These are phyloP conservation scores for Trachelus stipa DNA, from an alignment of 2,888 invertebrate genomes.

Conservation along the genomic window DNA sequence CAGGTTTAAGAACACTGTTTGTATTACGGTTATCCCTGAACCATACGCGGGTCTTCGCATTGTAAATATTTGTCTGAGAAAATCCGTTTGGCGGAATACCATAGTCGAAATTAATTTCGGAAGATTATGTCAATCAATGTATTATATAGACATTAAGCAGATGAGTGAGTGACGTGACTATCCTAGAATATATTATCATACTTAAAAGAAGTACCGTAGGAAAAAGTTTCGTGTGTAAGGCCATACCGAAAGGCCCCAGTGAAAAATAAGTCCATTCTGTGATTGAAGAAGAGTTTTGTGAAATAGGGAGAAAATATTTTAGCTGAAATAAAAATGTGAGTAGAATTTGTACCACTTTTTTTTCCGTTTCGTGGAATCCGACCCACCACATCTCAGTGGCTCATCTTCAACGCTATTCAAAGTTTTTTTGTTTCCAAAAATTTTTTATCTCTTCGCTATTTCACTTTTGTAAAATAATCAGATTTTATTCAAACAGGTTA, in stretches of 20 bases:
- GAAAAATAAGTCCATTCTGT: background rate
- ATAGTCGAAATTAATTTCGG: conserved; percentile 6
- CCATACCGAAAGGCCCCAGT: background rate
- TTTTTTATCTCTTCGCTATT: background rate
- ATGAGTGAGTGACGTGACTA: background rate
- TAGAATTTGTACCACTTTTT: background rate
- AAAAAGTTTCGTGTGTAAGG: background rate
- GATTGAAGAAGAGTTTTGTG: background rate
- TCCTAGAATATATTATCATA: background rate
- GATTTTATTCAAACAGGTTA: background rate
- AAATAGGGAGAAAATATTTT: background rate
- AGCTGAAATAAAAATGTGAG: background rate
- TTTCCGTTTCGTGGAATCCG: background rate
- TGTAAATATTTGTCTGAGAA: conserved; percentile 18
- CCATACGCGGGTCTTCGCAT: conserved; percentile 8
- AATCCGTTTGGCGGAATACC: conserved; percentile 13
- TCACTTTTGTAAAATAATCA: background rate
- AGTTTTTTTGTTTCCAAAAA: background rate
- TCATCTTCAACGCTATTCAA: background rate
- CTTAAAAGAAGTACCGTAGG: background rate
- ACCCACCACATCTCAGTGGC: background rate
- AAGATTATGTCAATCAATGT: background rate
- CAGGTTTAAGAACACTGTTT: conserved; percentile 37
- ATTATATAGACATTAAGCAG: background rate
- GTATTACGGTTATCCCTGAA: conserved; percentile 19